phyloP scores from a whole-genome alignment of 2,888 invertebrate species.

The Drosophila mayaguana region DNA sequence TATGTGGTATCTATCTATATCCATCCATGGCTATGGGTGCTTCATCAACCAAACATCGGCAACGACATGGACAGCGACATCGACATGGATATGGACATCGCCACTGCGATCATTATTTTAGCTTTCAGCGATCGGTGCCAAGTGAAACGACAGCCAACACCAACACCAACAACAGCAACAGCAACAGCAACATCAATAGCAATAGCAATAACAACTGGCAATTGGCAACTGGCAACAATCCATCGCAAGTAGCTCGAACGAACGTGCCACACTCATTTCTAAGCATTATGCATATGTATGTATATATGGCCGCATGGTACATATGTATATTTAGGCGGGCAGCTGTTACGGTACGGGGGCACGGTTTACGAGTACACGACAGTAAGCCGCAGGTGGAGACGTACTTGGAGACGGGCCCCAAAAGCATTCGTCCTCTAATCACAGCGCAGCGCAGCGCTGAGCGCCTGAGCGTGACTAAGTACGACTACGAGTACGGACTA shows the following conservation, averaged over 20 bases:
- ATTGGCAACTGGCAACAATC: slow-evolving; percentile 30
- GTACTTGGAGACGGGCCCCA: slow-evolving; percentile 26
- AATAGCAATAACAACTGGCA: slow-evolving; percentile 1
- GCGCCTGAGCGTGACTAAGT: slow-evolving; percentile 75
- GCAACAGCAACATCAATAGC: slow-evolving; percentile 13
- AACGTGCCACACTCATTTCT: slow-evolving; percentile 52
- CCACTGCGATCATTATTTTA: slow-evolving; percentile 46
- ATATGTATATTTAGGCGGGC: slow-evolving; percentile 14
- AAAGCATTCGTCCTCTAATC: slow-evolving; percentile 72
- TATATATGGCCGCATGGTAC: not conserved
- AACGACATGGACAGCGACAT: slow-evolving; percentile 17
- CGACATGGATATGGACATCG: slow-evolving; percentile 41
- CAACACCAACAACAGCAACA: slow-evolving; percentile 26
- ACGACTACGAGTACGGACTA: slow-evolving; percentile 56
- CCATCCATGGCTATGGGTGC: slow-evolving; percentile 41
- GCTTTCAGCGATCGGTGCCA: slow-evolving; percentile 44
- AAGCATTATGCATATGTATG: slow-evolving; percentile 41
- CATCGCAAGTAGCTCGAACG: slow-evolving; percentile 43
- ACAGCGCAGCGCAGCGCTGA: slow-evolving; percentile 46
- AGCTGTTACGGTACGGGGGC: slow-evolving; percentile 26
- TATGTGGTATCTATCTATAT: not conserved
- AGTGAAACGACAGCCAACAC: slow-evolving; percentile 36
- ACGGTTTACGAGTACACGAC: slow-evolving; percentile 28
- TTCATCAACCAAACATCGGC: slow-evolving; percentile 42
- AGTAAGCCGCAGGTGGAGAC: slow-evolving; percentile 48